Percentiles rank a stretch among this genome's conserved stretches.
phyloP scores from a whole-genome alignment of 2,888 invertebrate species.

The Phalera bucephala region DNA sequence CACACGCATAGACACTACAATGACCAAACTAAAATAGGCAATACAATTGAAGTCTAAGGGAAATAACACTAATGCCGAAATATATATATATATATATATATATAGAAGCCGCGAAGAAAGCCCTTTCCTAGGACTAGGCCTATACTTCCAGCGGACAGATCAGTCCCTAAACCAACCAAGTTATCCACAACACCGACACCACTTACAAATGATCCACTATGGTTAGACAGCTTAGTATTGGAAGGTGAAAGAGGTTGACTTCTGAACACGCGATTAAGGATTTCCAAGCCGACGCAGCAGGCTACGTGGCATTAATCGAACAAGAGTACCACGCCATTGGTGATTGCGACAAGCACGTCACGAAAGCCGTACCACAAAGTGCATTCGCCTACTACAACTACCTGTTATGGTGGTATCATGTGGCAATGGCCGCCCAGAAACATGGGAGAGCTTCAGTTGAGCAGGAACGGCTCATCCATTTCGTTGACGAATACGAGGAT shows the following conservation, averaged over 20 bases:
- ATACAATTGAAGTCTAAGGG: too few relatives aligned
- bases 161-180: neutral
- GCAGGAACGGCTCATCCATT: constrained; percentile 5
- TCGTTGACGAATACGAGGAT: constrained; percentile 8
- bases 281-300: constrained; percentile 16
- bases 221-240: constrained; percentile 10
- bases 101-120: neutral
- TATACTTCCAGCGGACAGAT: too few relatives aligned
- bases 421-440: constrained; percentile 3
- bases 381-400: constrained; percentile 15
- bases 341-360: constrained; percentile 15
- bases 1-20: constrained; percentile 40
- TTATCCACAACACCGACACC: constrained; percentile 7
- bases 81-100: too few relatives aligned
- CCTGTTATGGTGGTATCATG: constrained; percentile 6
- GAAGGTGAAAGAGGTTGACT: constrained; percentile 17
- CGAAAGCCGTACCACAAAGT: constrained; percentile 11
- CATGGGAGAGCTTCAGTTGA: neutral
- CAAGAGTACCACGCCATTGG: constrained; percentile 16
- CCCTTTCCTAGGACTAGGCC: too few relatives aligned
- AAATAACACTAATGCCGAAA: too few relatives aligned
- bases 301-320: constrained; percentile 12
- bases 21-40: too few relatives aligned
- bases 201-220: constrained; percentile 17
- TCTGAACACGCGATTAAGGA: constrained; percentile 5